Evolutionary conservation across 30 jellyfish, hydroid and myxozoan species (phyloP).

Genomic region (Sanderia malayensis): DNA sequence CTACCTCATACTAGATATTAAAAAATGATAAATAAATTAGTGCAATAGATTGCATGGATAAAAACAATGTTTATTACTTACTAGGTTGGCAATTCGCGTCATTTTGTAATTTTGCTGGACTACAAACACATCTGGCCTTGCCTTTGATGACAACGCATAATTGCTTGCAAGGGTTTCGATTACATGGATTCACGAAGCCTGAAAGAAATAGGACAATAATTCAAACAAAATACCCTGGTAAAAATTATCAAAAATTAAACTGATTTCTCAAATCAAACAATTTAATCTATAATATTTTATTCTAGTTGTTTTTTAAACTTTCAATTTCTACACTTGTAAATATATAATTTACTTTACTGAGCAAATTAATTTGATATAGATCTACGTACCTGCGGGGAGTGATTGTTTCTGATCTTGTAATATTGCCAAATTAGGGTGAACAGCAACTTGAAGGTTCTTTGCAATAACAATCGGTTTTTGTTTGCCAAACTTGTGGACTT

Average conservation of each 20-base stretch:
- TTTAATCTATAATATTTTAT: background rate
- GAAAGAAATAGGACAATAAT: background rate
- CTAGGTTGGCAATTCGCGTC: conserved; percentile 21
- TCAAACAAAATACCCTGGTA: background rate
- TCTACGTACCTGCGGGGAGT: conserved; percentile 42
- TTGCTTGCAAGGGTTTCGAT: conserved; percentile 25
- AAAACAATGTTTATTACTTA: conserved; percentile 4
- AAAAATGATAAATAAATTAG: background rate
- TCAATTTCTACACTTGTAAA: too few relatives aligned
- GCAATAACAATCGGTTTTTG: conserved; percentile 44
- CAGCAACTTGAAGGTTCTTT: conserved; percentile 25
- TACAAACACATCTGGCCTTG: conserved; percentile 26
- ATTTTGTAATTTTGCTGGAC: background rate
- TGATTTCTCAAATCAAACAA: background rate
- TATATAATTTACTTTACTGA: background rate
- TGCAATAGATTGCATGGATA: background rate
- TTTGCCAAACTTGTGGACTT: conserved; percentile 71
- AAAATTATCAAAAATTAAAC: too few relatives aligned
- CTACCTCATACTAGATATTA: background rate
- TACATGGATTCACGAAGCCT: conserved; percentile 53
- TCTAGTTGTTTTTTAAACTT: background rate
- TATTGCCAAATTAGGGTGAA: conserved; percentile 35
- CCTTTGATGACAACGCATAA: conserved; percentile 48
- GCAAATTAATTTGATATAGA: background rate
- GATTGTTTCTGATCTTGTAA: conserved; percentile 64